A percentile compares a stretch with the other conserved stretches of the same genome.
phyloP scores from a whole-genome alignment of 2,113 vertebrate genomes.

The Rhinopithecus roxellana region DNA sequence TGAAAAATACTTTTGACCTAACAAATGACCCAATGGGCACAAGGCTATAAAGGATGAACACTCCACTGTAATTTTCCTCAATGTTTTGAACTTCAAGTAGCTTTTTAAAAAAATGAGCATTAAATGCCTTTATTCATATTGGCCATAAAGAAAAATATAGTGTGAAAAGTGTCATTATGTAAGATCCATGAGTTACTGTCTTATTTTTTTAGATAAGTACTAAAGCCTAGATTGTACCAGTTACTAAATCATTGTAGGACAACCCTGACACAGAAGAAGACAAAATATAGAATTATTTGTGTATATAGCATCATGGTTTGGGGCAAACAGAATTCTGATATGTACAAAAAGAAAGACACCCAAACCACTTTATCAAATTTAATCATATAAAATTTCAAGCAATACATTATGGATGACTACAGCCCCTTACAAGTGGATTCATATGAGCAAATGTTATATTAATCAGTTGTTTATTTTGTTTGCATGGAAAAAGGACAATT shows the following conservation, averaged over 20 bases:
- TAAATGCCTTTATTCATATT: background rate
- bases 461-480: background rate
- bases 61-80: background rate
- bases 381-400: background rate
- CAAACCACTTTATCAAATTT: background rate
- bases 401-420: background rate
- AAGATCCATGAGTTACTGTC: background rate
- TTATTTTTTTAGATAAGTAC: background rate
- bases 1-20: background rate
- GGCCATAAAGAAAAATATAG: background rate
- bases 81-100: conserved; percentile 3
- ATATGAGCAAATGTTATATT: background rate
- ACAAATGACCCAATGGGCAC: background rate
- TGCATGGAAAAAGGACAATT: conserved; percentile 4
- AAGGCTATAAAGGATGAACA: background rate
- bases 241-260: background rate
- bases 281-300: background rate
- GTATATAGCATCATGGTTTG: background rate
- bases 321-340: background rate
- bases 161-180: background rate
- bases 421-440: background rate
- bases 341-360: background rate
- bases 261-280: background rate
- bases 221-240: background rate
- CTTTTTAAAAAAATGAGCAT: background rate